Conservation (phyloP, 2,797 vertebrate genomes). For the Acanthiza pusilla region DNA sequence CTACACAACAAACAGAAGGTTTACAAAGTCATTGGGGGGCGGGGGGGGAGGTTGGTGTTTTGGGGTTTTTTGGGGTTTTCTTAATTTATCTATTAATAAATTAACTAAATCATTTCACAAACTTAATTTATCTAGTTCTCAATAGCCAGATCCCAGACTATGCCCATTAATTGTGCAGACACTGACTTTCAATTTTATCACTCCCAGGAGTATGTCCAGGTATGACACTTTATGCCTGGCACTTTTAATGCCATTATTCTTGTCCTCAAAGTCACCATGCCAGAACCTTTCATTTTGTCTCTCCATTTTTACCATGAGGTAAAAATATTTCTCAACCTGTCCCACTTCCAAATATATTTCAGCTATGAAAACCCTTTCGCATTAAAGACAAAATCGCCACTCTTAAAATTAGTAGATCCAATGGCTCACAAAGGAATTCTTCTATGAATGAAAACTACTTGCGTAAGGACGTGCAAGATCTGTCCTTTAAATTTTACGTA, state of each 20-base stretch:
- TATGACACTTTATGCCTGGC: neutral
- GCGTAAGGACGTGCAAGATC: neutral
- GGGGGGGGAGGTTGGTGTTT: no score
- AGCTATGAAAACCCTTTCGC: neutral
- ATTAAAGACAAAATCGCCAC: neutral
- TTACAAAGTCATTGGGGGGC: neutral
- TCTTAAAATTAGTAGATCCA: neutral
- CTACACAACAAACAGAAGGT: fast-evolving
- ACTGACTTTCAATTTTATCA: neutral
- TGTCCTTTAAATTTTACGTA: neutral
- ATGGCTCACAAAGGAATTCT: neutral
- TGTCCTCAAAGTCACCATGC: neutral
- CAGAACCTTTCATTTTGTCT: neutral
- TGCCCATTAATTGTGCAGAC: neutral
- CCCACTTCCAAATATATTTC: neutral
- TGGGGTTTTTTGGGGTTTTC: neutral
- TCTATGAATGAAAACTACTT: neutral
- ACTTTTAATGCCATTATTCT: neutral
- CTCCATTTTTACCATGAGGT: neutral
- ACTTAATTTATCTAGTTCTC: neutral
- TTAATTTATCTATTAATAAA: neutral
- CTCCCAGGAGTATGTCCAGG: neutral
- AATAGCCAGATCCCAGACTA: neutral
- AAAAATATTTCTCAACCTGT: neutral
- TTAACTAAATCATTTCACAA: neutral